These are phyloP conservation scores for Trachops cirrhosus DNA, from an alignment of 2,797 vertebrate genomes.

Conservation along the genomic window DNA sequence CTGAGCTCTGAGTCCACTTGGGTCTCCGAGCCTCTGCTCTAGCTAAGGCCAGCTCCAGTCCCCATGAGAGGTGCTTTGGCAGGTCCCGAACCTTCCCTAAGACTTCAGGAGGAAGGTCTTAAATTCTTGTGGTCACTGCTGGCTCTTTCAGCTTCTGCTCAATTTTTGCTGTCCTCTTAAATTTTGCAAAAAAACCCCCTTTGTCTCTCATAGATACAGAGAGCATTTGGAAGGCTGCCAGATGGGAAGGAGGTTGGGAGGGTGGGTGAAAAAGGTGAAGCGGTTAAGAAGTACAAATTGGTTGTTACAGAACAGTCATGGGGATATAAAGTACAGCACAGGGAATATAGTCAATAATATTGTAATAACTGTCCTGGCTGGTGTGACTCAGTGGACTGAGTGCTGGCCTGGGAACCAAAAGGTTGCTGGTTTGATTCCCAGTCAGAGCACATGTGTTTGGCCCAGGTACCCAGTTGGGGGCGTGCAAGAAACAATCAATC, in stretches of 20 bases:
- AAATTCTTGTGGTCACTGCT: not conserved
- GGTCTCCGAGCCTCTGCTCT: not conserved
- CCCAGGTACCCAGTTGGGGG: too few species aligned
- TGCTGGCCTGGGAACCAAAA: too few species aligned
- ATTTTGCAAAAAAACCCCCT: not conserved
- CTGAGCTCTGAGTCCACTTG: not conserved
- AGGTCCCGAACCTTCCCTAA: not conserved
- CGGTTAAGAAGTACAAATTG: not conserved
- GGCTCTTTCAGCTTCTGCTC: not conserved
- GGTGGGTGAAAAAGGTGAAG: not conserved
- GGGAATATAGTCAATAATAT: not conserved
- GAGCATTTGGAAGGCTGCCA: not conserved
- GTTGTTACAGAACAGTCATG: not conserved
- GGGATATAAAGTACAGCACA: not conserved
- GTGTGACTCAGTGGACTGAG: too few species aligned
- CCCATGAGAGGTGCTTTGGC: not conserved
- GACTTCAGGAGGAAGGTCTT: not conserved
- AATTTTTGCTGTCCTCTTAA: not conserved
- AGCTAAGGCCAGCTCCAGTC: not conserved
- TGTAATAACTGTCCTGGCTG: too few species aligned
- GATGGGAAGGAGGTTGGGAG: not conserved
- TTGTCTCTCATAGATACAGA: not conserved
- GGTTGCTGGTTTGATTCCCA: too few species aligned
- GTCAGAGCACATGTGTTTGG: too few species aligned
- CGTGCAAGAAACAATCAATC: too few species aligned